Conservation (phyloP, 2,113 vertebrate species). For the Bubo bubo region DNA sequence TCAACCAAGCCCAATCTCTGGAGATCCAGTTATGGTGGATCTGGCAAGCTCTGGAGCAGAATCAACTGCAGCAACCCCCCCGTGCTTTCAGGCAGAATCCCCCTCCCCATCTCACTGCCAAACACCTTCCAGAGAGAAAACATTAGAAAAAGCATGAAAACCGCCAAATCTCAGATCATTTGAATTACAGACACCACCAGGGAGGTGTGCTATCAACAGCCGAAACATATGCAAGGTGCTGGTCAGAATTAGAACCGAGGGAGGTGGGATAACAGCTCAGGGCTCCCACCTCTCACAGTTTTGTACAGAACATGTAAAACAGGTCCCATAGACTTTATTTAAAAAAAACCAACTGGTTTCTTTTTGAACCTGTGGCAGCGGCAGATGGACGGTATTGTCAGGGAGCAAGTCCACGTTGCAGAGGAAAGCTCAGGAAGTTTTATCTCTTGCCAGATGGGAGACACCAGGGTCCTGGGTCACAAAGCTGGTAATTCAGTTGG, state of each 20-base stretch:
- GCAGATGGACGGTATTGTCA: not conserved
- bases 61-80: accelerated
- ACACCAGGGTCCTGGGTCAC: accelerated
- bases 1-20: not conserved
- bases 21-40: not conserved
- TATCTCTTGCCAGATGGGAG: not conserved
- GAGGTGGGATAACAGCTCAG: not conserved
- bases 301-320: accelerated
- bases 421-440: not conserved
- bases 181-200: not conserved
- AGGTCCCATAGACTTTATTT: not conserved
- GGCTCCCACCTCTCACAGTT: not conserved
- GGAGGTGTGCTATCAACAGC: not conserved
- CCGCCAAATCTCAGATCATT: not conserved
- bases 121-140: not conserved
- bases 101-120: not conserved
- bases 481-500: not conserved
- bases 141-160: not conserved
- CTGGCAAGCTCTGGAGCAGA: not conserved
- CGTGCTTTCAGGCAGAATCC: not conserved
- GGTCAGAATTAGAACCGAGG: not conserved
- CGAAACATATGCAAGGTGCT: not conserved
- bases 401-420: not conserved
- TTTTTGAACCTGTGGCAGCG: not conserved
- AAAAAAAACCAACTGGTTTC: not conserved